Percentiles rank a stretch among this genome's conserved stretches.
These are phyloP conservation scores for Lampris incognitus DNA, from an alignment of 2,113 vertebrate genomes.

Conservation along the genomic window DNA sequence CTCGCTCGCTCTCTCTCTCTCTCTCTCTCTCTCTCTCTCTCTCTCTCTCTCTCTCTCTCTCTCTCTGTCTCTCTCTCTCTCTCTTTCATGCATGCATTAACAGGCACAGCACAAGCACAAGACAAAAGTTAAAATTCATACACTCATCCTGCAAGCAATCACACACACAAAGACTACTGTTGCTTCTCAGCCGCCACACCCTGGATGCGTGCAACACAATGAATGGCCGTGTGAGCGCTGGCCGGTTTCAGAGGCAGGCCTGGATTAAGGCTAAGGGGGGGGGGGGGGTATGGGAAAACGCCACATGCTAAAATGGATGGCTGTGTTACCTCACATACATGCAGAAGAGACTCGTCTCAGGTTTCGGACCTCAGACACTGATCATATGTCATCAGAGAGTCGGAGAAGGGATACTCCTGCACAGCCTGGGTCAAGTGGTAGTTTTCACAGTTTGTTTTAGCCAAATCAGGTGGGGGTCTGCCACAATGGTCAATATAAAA, in stretches of 20 bases:
- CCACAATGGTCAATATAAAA: too few relatives aligned
- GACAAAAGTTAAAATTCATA: not conserved
- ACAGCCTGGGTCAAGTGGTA: too few relatives aligned
- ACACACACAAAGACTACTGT: not conserved
- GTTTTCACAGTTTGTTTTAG: too few relatives aligned
- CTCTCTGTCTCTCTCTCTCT: not conserved
- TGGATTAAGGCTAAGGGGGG: conserved; percentile 3
- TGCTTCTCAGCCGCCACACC: too few relatives aligned
- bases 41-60: not conserved
- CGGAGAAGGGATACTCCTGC: too few relatives aligned
- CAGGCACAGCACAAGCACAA: not conserved
- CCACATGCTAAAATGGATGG: conserved; percentile 1
- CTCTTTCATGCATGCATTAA: not conserved
- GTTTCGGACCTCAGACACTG: not conserved
- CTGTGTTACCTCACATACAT: not conserved
- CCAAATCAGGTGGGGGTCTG: too few relatives aligned
- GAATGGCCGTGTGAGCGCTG: not conserved
- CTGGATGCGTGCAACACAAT: too few relatives aligned
- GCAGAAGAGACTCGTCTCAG: not conserved
- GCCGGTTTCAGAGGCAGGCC: not conserved
- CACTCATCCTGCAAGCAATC: not conserved
- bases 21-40: not conserved
- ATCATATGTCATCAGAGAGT: not conserved
- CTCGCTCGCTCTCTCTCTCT: conserved; percentile 23
- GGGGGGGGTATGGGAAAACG: not conserved